Evolutionary conservation across 2,888 invertebrate species (phyloP).

Genomic region (Campoplex nolae): DNA sequence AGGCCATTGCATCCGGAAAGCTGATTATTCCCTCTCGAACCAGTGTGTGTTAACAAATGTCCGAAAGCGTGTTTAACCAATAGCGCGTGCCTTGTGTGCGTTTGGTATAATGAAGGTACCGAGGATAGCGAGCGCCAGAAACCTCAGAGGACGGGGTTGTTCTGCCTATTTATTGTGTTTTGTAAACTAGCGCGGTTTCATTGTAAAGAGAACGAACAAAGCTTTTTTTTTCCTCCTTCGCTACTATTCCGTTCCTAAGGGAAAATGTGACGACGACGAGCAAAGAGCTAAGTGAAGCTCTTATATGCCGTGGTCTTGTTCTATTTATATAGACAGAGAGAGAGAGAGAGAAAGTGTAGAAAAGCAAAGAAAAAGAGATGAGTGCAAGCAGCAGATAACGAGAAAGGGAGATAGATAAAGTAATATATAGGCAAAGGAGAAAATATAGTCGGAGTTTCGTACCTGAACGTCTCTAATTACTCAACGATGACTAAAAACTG

Average conservation of each 20-base stretch:
- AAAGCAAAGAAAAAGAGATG: conserved; percentile 13
- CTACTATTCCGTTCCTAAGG: background rate
- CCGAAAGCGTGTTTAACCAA: conserved; percentile 27
- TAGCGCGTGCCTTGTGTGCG: conserved; percentile 1
- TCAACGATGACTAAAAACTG: conserved; percentile 32
- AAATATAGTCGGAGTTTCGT: conserved; percentile 17
- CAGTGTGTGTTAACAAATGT: conserved; percentile 13
- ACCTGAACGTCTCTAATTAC: conserved; percentile 43
- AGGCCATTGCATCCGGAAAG: background rate
- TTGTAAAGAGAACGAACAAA: conserved; percentile 59
- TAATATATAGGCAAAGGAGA: background rate
- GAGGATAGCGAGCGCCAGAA: conserved; percentile 25
- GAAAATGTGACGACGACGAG: conserved; percentile 41
- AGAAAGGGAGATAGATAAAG: background rate
- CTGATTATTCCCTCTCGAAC: conserved; percentile 6
- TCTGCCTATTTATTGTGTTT: conserved; percentile 29
- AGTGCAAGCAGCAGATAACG: conserved; percentile 25
- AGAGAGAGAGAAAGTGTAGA: background rate
- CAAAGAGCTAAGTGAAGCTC: conserved; percentile 34
- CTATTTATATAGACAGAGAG: conserved; percentile 14
- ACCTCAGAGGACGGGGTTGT: background rate
- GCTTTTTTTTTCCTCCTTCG: conserved; percentile 29
- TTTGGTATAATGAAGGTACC: background rate
- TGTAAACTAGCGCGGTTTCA: conserved; percentile 59
- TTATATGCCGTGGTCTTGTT: conserved; percentile 25